phyloP scores from a whole-genome alignment of 1,140 invertebrate genomes.

The Probaryconus sp. region DNA sequence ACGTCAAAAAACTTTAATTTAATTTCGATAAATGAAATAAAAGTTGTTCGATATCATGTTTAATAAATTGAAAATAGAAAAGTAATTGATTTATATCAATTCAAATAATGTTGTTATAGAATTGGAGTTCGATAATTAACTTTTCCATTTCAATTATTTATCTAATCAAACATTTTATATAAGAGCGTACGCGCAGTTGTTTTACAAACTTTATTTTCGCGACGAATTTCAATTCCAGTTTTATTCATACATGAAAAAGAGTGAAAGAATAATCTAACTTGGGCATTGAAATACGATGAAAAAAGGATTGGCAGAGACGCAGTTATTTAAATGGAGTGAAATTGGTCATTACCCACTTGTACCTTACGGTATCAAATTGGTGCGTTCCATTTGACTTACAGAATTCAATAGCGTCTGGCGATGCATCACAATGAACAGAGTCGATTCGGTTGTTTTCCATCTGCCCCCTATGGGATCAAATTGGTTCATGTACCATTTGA shows the following conservation, averaged over 20 bases:
- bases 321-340: constrained; percentile 44
- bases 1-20: too few species aligned
- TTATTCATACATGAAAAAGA: too few species aligned
- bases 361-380: constrained; percentile 54
- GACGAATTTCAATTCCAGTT: too few species aligned
- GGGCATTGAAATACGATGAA: constrained; percentile 12
- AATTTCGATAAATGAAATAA: too few species aligned
- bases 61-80: too few species aligned
- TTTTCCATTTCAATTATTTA: too few species aligned
- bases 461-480: constrained; percentile 25
- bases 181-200: too few species aligned
- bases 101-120: too few species aligned
- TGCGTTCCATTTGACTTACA: constrained; percentile 56
- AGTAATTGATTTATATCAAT: too few species aligned
- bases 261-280: constrained; percentile 10
- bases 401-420: constrained; percentile 43
- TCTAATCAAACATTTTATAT: too few species aligned
- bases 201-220: neutral
- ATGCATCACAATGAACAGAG: constrained; percentile 53
- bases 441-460: constrained; percentile 39
- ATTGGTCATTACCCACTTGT: constrained; percentile 51
- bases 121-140: too few species aligned
- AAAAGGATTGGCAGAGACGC: constrained; percentile 4
- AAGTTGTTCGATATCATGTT: too few species aligned
- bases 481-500: constrained; percentile 48